Base-by-base conservation (phyloP, 2,888 invertebrate genomes). In the Leptogaster cylindrica region DNA sequence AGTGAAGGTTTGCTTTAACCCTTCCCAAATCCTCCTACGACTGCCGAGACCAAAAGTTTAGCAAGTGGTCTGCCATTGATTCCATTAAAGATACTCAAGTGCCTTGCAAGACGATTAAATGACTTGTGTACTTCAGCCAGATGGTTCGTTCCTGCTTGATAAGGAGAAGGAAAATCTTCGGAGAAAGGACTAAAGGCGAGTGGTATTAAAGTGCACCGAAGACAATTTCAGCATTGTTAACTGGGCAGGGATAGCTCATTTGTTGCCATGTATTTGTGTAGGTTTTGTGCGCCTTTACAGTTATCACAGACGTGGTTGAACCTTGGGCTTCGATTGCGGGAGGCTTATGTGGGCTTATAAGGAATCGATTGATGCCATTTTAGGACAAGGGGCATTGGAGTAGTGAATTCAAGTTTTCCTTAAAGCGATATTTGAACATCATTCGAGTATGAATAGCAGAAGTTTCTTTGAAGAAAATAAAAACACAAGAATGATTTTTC, bases 341-440 rank as follows among this genome's bases (percentile, higher is more conserved):
- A 39, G 55, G 55, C 55, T 55, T 55, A 36, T 55, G 55, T 55
- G 39, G 55, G 55, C 55, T 55, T 55, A 55, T 39, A 55, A 55
- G 23, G 25, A 55, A 55, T 55, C 55, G 55, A 55, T 55, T 55
- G 36, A 39, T 55, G 33, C 39, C 23, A 23, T 55, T 55, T 55
- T 36, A 23, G 55, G 55, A 55, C 55, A 55, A 12, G 39, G 31
- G 18, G 20, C n/a, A 6, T 20, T 20, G 23, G 36, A 39, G 33
- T 55, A 18, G 23, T 36, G 36, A 39, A 55, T 23, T 55, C 25
- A 3, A 36, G 20, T 12, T 18, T 39, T 55, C 39, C 36, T 55
- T 55, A 36, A 55, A 55, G 55, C n/a, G n/a, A n/a, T n/a, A n/a
- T n/a, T n/a, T n/a, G n/a, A n/a, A n/a, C n/a, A n/a, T n/a, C n/a